Evolutionary conservation across 2,888 invertebrate genomes (phyloP).

Genomic region (Euzophera pinguis): DNA sequence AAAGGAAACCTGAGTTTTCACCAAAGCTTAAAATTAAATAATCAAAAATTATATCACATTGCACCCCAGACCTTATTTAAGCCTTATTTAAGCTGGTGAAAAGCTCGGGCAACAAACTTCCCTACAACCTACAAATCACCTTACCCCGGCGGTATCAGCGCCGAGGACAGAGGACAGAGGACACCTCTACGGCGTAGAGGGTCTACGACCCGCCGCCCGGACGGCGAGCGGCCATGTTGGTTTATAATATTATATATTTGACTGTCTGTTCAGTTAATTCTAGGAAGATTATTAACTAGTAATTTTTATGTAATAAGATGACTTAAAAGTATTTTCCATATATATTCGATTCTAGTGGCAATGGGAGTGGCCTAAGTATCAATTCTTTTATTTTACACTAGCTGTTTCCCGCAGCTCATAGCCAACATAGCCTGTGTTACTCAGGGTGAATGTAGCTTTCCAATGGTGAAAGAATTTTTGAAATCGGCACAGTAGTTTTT

Average conservation of each 20-base stretch:
- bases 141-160: constrained; percentile 9
- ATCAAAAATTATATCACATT: constrained; percentile 8
- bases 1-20: neutral
- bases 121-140: constrained; percentile 7
- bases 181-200: constrained; percentile 32
- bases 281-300: neutral
- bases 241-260: neutral
- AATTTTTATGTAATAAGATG: too few relatives aligned
- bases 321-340: too few relatives aligned
- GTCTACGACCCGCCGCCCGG: constrained; percentile 26
- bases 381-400: too few relatives aligned
- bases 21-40: neutral
- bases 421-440: too few relatives aligned
- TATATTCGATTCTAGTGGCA: too few relatives aligned
- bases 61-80: neutral
- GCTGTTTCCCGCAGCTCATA: too few relatives aligned
- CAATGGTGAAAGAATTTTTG: too few relatives aligned
- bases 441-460: too few relatives aligned
- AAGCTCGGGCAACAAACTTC: constrained; percentile 3
- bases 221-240: neutral
- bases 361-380: too few relatives aligned
- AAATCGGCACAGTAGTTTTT: too few relatives aligned
- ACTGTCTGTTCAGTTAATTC: neutral
- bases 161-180: too few relatives aligned
- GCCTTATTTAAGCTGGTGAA: neutral